Percentiles rank a stretch among this genome's conserved stretches.
These are phyloP conservation scores for Drosophila prolongata DNA, from an alignment of 2,888 invertebrate genomes.

Conservation along the genomic window DNA sequence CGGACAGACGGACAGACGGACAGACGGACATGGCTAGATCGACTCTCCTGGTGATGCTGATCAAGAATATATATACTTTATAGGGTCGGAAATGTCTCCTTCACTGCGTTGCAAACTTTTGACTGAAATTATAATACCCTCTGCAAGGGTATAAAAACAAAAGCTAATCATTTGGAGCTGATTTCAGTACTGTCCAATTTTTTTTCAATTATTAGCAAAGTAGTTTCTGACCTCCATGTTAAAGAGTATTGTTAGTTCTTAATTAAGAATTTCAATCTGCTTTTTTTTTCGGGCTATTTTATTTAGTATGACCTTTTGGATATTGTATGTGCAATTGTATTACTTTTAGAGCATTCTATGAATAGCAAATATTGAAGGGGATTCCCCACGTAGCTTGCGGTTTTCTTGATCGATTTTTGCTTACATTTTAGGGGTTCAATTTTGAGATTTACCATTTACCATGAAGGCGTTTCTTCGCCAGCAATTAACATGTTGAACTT, in stretches of 20 bases:
- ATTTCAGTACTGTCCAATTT: too few relatives aligned
- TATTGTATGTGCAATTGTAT: not conserved
- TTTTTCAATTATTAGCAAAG: too few relatives aligned
- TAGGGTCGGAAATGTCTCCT: too few relatives aligned
- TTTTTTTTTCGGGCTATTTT: not conserved
- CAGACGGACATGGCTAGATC: too few relatives aligned
- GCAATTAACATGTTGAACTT: constrained; percentile 65
- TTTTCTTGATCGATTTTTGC: not conserved
- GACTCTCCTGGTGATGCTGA: too few relatives aligned
- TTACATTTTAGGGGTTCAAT: not conserved
- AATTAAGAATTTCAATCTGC: not conserved
- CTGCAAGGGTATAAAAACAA: too few relatives aligned
- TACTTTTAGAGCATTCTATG: not conserved
- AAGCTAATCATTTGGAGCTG: too few relatives aligned
- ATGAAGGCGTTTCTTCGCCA: constrained; percentile 45
- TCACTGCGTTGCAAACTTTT: too few relatives aligned
- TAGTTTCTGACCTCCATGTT: not conserved
- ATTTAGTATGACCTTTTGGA: not conserved
- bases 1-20: too few relatives aligned
- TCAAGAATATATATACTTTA: too few relatives aligned
- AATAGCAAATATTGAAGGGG: not conserved
- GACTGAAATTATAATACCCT: too few relatives aligned
- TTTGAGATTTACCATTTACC: constrained; percentile 14
- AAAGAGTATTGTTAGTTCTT: not conserved
- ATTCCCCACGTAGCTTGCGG: not conserved